Conservation (phyloP, 23 tunicate species). For the Styela plicata region DNA sequence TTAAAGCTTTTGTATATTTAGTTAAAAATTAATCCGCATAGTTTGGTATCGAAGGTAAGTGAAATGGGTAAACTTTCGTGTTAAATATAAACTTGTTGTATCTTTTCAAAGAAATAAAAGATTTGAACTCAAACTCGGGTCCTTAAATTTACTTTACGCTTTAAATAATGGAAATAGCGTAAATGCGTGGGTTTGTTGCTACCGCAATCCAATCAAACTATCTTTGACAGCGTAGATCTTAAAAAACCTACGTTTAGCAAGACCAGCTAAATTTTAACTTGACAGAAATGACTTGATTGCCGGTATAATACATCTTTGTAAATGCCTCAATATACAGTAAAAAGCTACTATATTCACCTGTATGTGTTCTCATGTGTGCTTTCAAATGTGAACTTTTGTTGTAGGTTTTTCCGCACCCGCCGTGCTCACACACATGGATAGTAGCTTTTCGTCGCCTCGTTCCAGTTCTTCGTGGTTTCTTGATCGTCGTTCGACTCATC, state of each 20-base stretch:
- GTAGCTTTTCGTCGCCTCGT: slow-evolving; percentile 74
- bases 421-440: slow-evolving; percentile 80
- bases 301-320: neutral
- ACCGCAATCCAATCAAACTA: neutral
- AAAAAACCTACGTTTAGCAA: no score
- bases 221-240: no score
- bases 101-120: neutral
- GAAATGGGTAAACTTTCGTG: neutral
- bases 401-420: slow-evolving; percentile 94
- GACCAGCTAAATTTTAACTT: no score
- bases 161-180: no score
- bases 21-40: neutral
- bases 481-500: neutral
- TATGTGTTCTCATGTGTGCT: slow-evolving; percentile 97
- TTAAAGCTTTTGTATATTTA: neutral
- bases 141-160: no score
- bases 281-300: no score
- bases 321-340: neutral
- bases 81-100: no score
- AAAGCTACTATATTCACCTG: slow-evolving; percentile 57
- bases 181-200: neutral
- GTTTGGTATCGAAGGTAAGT: neutral
- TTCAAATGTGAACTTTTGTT: slow-evolving; percentile 93
- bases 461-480: slow-evolving; percentile 13
- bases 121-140: no score